phyloP scores from a whole-genome alignment of 2,113 vertebrate species.

The Hiodon tergisus region DNA sequence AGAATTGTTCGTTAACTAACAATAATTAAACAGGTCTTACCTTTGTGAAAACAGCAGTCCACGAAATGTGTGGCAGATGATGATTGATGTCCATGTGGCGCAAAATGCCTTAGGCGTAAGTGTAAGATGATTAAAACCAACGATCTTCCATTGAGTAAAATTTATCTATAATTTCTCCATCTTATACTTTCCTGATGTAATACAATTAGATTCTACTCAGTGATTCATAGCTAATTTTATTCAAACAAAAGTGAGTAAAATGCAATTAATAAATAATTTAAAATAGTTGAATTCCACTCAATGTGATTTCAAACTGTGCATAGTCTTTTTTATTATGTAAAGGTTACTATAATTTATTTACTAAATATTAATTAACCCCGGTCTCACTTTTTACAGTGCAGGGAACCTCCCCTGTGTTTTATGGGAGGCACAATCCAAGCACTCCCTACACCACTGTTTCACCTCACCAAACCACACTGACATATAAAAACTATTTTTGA shows the following conservation, averaged over 20 bases:
- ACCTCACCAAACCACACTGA: too few relatives aligned
- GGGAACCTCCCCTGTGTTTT: too few relatives aligned
- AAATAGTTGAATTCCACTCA: conserved; percentile 20
- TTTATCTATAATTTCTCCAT: background rate
- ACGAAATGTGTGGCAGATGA: background rate
- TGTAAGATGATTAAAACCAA: conserved; percentile 18
- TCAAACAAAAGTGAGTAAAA: conserved; percentile 18
- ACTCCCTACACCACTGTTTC: too few relatives aligned
- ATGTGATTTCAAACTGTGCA: conserved; percentile 17
- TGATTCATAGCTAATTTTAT: conserved; percentile 18
- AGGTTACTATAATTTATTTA: conserved; percentile 16
- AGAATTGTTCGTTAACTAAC: background rate
- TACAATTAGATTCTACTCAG: conserved; percentile 8
- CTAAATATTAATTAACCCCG: conserved; percentile 20
- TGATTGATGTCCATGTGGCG: conserved; percentile 7
- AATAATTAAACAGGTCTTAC: conserved; percentile 9
- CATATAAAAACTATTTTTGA: too few relatives aligned
- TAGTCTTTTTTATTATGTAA: conserved; percentile 20
- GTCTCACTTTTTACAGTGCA: background rate
- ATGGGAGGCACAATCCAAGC: too few relatives aligned
- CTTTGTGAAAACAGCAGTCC: background rate
- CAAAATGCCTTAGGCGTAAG: conserved; percentile 4
- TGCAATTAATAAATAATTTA: conserved; percentile 20
- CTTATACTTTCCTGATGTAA: background rate
- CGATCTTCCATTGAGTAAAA: conserved; percentile 7